Percentiles rank a stretch among this genome's conserved stretches.
Conservation (phyloP, 2,797 vertebrate species). For the Phrynocephalus vlangalii region DNA sequence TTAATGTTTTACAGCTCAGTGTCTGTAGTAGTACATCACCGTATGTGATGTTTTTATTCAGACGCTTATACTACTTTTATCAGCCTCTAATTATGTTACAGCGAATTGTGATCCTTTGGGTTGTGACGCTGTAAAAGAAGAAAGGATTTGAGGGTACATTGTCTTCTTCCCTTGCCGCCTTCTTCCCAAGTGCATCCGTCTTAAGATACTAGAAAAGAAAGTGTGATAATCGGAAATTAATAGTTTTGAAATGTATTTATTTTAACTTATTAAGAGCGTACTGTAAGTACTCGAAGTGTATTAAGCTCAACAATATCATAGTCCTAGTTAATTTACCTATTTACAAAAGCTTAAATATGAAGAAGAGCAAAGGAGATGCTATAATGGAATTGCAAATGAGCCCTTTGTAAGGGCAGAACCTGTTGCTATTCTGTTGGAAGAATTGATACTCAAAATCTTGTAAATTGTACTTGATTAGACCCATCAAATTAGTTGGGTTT, state of each 20-base stretch:
- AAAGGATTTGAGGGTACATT: no score
- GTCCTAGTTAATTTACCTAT: background rate
- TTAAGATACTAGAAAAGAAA: no score
- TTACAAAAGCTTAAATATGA: no score
- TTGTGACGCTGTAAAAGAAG: background rate
- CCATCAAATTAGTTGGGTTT: no score
- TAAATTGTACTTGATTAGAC: no score
- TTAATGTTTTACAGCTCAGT: background rate
- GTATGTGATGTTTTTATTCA: background rate
- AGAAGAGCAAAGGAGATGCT: no score
- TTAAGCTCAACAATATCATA: background rate
- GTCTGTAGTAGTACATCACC: background rate
- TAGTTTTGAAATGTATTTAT: background rate
- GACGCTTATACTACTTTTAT: background rate
- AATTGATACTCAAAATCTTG: background rate
- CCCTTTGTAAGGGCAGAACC: background rate
- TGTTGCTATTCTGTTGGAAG: background rate
- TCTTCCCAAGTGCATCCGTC: no score
- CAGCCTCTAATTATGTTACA: background rate
- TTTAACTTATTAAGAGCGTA: background rate
- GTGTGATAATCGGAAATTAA: background rate
- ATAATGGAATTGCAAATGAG: background rate
- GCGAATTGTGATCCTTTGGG: background rate
- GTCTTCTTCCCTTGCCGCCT: no score
- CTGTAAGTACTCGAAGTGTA: background rate